Base-by-base conservation (phyloP, 2,888 invertebrate genomes). In the Litoditis marina region DNA sequence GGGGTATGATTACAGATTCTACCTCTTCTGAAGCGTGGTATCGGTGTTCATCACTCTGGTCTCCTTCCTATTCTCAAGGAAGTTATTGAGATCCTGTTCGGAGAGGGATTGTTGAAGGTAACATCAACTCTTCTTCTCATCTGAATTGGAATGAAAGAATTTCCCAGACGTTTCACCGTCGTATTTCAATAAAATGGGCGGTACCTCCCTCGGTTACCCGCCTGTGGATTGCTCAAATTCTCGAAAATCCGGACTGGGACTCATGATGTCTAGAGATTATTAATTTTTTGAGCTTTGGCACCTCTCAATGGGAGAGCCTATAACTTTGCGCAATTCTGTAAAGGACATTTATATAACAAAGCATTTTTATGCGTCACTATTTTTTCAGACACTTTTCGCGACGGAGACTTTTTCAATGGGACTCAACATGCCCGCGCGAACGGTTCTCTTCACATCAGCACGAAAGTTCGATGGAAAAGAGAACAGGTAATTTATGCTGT, bases 401-500 rank as follows among this genome's bases (percentile, higher is more conserved):
- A 99, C 99, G 0, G 99, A 99, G 86, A 99, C 99, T 0, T 99
- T 99, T 86, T 94, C 98, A 22, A 99, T 99, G 98, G 99, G 99
- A 1, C 86, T 99, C 8, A 99, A 99, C 86, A 99, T 99, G 98
- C 99, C 99, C 4, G 99, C 99, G 0, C 89, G 96, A 79, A 99
- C 99, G 0, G 98, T 99, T 0, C 87, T 99, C 0, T 99, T 99
- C 81, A 95, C 96, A 0, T 90, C 89, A 49, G 90, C 92, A 42
- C 88, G 92, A 63, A 99, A 99, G 85, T 99, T 92, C 85, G 99
- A 99, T 84, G 99, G 99, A 22, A 92, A 90, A 83, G 91, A 92
- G 82, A 91, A 92, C 80, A 87, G 98, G 85, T 94, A 91, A 89
- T 90, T 54, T 25, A 22, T 19, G n/a, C n/a, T n/a, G n/a, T n/a